Base-by-base conservation (phyloP, 2,797 vertebrate genomes). In the Myotis planiceps region DNA sequence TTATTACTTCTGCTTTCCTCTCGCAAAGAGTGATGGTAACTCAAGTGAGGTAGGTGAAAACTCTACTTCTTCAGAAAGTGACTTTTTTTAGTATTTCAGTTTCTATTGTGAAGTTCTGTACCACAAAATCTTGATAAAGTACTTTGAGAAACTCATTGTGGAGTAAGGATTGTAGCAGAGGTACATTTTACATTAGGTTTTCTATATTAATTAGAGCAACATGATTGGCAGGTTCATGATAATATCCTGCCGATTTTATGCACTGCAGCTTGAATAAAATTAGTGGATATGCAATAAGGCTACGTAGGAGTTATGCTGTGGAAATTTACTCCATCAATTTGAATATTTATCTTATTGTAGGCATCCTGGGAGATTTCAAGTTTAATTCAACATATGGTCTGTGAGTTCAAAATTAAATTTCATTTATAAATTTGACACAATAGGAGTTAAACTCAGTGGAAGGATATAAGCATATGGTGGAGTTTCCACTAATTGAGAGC, bases 331-430 rank as follows among this genome's bases (percentile, higher is more conserved):
- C 95, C 23, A 68, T 29, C 32, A 42, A 92, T 97, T 95, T 97
- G 96, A 97, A 90, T 97, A 96, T 94, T 95, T 95, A 98, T 97
- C 75, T 96, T 95, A 97, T 96, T 92, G 88, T 53, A 85, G 82
- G 42, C 88, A 32, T 97, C 95, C 95, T 93, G 85, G 49, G 95
- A 97, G 78, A 90, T 65, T 96, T 94, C 92, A 93, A 86, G 55
- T 93, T 96, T 96, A 94, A 95, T 66, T 95, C 78, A 96, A 92
- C 97, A 98, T 97, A 98, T 98, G 97, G 93, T 91, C 79, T 95
- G 12, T 88, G 97, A 96, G 92, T 95, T 96, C 93, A 75, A 97
- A 97, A 97, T 97, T 97, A 96, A 97, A 95, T 98, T 95, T 96
- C 92, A 97, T 97, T 97, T 92, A 84, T 95, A 95, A 97, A 96